Evolutionary conservation across 2,113 vertebrate genomes (phyloP).

Genomic region (Charina bottae): DNA sequence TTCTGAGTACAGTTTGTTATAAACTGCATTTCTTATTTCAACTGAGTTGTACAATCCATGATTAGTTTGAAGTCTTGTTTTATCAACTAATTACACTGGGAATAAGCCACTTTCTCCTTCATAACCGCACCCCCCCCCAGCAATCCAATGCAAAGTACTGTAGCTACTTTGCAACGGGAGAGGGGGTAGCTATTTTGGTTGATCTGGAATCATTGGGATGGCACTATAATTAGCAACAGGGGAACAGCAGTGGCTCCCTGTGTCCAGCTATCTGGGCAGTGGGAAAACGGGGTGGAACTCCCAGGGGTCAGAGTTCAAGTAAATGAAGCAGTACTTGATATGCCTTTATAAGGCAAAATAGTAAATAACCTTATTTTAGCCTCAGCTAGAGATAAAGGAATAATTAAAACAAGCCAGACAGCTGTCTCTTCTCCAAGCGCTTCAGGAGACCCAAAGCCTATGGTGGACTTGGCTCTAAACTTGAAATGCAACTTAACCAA

Average conservation of each 20-base stretch:
- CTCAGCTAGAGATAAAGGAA: neutral
- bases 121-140: neutral
- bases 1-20: neutral
- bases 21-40: neutral
- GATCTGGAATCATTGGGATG: neutral
- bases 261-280: neutral
- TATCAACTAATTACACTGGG: neutral
- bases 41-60: neutral
- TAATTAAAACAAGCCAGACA: neutral
- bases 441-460: neutral
- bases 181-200: neutral
- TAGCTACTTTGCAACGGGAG: neutral
- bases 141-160: neutral
- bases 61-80: neutral
- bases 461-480: neutral
- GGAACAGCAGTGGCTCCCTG: neutral
- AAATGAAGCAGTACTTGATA: neutral
- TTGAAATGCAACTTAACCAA: neutral
- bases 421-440: neutral
- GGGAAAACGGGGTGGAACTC: neutral
- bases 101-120: neutral
- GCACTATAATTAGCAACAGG: neutral
- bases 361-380: neutral
- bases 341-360: neutral
- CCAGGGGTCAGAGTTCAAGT: neutral